These are phyloP conservation scores for Cynaeus angustus DNA, from an alignment of 2,888 invertebrate genomes.

Conservation along the genomic window DNA sequence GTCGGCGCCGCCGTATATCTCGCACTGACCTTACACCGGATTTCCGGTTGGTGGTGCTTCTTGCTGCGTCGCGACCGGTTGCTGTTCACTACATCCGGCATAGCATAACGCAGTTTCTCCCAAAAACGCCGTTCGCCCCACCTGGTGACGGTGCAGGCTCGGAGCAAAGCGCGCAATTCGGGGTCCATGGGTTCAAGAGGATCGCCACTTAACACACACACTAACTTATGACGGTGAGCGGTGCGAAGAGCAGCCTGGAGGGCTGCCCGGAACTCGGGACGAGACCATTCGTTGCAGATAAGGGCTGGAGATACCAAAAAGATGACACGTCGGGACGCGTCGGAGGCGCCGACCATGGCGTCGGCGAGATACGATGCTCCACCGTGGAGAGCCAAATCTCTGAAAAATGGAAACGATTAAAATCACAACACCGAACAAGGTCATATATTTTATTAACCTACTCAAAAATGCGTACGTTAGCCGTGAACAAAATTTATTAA, in stretches of 20 bases:
- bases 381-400: constrained; percentile 76
- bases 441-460: too few species aligned
- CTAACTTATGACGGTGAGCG: constrained; percentile 77
- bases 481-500: too few species aligned
- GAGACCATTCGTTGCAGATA: constrained; percentile 88
- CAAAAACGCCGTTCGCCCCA: constrained; percentile 89
- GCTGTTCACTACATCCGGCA: constrained; percentile 81
- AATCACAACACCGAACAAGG: too few species aligned
- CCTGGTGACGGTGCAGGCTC: constrained; percentile 81
- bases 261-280: constrained; percentile 87
- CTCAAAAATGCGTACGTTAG: too few species aligned
- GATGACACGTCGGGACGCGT: constrained; percentile 82
- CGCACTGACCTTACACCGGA: constrained; percentile 76
- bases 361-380: constrained; percentile 78
- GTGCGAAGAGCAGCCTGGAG: constrained; percentile 85
- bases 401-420: constrained; percentile 56
- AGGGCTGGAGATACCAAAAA: constrained; percentile 88
- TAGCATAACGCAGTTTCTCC: constrained; percentile 85
- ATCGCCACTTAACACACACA: constrained; percentile 80
- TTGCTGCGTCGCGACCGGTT: constrained; percentile 75
- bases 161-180: constrained; percentile 82
- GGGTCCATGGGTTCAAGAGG: constrained; percentile 83
- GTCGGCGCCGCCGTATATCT: constrained; percentile 84
- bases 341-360: constrained; percentile 77
- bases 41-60: constrained; percentile 72